Evolutionary conservation across 2,888 invertebrate species (phyloP).

Genomic region (Macropis europaea): DNA sequence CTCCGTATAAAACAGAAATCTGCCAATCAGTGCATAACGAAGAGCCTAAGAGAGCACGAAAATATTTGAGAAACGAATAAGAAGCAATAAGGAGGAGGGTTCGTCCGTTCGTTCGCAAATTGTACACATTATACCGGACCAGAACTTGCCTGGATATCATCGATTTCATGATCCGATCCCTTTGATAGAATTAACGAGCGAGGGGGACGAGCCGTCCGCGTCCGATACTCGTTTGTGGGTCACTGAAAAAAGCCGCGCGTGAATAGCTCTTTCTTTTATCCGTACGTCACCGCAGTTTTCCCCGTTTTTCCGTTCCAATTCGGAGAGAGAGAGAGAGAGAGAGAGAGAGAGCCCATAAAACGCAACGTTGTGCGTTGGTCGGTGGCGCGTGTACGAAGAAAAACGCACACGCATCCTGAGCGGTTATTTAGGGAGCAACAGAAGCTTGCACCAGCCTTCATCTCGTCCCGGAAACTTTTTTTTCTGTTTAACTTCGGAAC

Average conservation of each 20-base stretch:
- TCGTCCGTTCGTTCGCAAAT: too few species aligned
- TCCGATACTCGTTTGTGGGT: constrained; percentile 3
- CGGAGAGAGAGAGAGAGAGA: too few species aligned
- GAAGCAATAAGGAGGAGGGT: too few species aligned
- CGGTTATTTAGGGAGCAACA: constrained; percentile 46
- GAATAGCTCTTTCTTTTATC: constrained; percentile 18
- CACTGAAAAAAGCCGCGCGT: not conserved
- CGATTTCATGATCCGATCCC: too few species aligned
- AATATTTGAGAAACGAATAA: too few species aligned
- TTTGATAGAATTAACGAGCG: too few species aligned
- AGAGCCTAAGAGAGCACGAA: too few species aligned
- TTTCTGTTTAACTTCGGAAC: constrained; percentile 49
- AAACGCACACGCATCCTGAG: constrained; percentile 4
- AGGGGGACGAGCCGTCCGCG: not conserved
- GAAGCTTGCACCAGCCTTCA: constrained; percentile 18
- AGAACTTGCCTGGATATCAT: too few species aligned
- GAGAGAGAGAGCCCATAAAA: constrained; percentile 32
- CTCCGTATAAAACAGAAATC: too few species aligned
- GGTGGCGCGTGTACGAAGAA: constrained; percentile 13
- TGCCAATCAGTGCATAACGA: too few species aligned
- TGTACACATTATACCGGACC: too few species aligned
- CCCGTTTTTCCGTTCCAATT: constrained; percentile 27
- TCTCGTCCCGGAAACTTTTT: constrained; percentile 28
- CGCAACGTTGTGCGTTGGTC: not conserved
- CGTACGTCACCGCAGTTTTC: not conserved